Base-by-base conservation (phyloP, 2,113 vertebrate genomes). In the Tychaedon coryphoeus region DNA sequence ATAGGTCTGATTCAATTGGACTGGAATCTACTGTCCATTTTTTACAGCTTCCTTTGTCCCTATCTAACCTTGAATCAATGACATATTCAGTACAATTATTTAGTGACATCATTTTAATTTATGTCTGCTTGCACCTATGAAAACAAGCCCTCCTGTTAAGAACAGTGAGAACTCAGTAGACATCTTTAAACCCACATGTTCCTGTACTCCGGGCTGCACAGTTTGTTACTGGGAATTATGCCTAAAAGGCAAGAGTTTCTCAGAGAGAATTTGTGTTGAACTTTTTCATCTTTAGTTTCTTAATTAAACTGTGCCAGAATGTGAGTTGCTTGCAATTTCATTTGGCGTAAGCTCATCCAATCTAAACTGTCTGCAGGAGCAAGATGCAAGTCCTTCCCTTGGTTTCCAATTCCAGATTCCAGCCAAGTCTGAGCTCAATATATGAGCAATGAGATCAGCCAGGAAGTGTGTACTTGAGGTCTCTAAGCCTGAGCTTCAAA, bases 201-300 rank as follows among this genome's bases (percentile, higher is more conserved):
- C 75, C 56, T 80, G 42, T 80, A 90, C 60, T 73, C 64, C 66
- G 67, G 60, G 34, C 85, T 86, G 94, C 75, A 96, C 95, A 93
- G n/a, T 90, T 80, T 95, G 92, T 86, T 88, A 90, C 86, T 94
- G 96, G 92, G 96, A 96, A 81, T 42, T 86, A 67, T 96, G 94
- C 95, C 96, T 95, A 83, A 97, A 95, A 92, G 91, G 51, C 34
- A 36, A 80, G 57, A 86, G 82, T 83, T 94, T 90, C 78, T 92
- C 92, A 83, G 71, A 57, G 38, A 54, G 40, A 67, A 22, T 80
- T 84, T 93, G 26, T 22, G 19, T 56, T 94, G 72, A 26, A 84
- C 29, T 51, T 94, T 86, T 77, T 43, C 24, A 60, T 70, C 74
- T 88, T 95, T 64, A 84, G 75, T 86, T 90, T 80, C 92, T 92